Evolutionary conservation across 2,888 invertebrate species (phyloP), one percentile per base, ranked within the genome.

Genomic region (Synergus japonicus): DNA sequence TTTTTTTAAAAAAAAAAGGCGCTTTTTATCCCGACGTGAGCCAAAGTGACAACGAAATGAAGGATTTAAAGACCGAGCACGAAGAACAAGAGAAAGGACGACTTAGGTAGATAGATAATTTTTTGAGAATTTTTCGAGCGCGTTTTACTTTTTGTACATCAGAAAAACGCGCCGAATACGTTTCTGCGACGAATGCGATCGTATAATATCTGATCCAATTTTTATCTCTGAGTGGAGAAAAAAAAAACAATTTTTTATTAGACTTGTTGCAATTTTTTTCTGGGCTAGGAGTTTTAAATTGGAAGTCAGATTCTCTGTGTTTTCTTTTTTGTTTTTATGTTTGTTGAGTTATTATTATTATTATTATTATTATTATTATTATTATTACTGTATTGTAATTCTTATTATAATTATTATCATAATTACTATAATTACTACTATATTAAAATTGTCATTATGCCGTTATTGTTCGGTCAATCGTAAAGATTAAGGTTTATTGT

Each of bases 51-150:
- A n/a, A 12, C 65, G 63, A 41, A 63, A 67, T 22, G 64, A 67
- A 78, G 60, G 76, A 78, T 65, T 80, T 78, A 78, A 83, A 79
- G 22, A 83, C 73, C 66, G 81, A 82, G 76, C 82, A 44, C 78
- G 79, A 78, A 78, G 79, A 69, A 78, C 79, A 82, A 67, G 78
- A 82, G 76, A 80, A 81, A 80, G 82, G 67, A 78, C 81, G 82
- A 81, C 83, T 83, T 90, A 90, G 89, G 84, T 91, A 90, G 91
- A 89, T 90, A 91, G 90, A 84, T 87, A 90, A 90, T 89, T 89
- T 89, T 88, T 87, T 85, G 84, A 86, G 80, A 84, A 86, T 85
- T 87, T 80, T 85, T 83, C 77, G 83, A 83, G 81, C 82, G 83
- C 83, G 83, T 84, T 83, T 82, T 83, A 76, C 78, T 78, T 79